Base-by-base conservation (phyloP, 2,797 vertebrate species). In the Bradypus variegatus region DNA sequence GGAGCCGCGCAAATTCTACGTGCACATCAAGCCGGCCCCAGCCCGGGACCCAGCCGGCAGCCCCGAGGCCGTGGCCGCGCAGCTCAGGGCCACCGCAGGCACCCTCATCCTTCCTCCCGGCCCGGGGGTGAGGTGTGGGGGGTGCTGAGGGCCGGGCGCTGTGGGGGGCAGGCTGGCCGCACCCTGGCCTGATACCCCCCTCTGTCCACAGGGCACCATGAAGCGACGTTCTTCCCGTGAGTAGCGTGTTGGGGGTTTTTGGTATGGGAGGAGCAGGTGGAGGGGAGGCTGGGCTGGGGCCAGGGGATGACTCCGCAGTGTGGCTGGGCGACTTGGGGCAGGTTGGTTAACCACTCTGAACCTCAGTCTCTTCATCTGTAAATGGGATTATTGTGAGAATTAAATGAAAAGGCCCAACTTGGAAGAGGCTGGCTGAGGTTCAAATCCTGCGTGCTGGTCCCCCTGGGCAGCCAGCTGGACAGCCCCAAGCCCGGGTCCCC, bases 1-100 rank as follows among this genome's bases (percentile, higher is more conserved):
- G 0, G 99, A 99, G 81, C 98, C 99, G 15, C 98, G 98, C 48
- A 98, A 98, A 86, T 99, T 99, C 94, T 98, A 98, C 53, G 98
- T 99, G 77, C 98, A 98, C 96, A 99, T 99, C 97, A 97, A 99
- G 3, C 99, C 99, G 0, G 98, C 98, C 18, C 96, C 96, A 0
- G 86, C 96, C 3, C 95, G 95, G 4, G 95, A 97, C 0, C 90
- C 86, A 0, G 16, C 96, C n/a, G 96, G 95, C 88, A 98, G 96
- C 91, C 86, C 98, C 0, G 98, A 98, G 69, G 97, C 96, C 0
- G 97, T 98, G 2, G 97, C 97, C 0, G 99, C 99, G 81, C 98
- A 98, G 97, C 98, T 99, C 70, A 98, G 98, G 80, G 99, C 98
- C 87, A 99, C 98, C 0, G 98, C 99, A 0, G 98, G 98, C 7